A percentile compares a stretch with the other conserved stretches of the same genome.
These are phyloP conservation scores for Tanytarsus gracilentus DNA, from an alignment of 2,888 invertebrate species.

Conservation along the genomic window DNA sequence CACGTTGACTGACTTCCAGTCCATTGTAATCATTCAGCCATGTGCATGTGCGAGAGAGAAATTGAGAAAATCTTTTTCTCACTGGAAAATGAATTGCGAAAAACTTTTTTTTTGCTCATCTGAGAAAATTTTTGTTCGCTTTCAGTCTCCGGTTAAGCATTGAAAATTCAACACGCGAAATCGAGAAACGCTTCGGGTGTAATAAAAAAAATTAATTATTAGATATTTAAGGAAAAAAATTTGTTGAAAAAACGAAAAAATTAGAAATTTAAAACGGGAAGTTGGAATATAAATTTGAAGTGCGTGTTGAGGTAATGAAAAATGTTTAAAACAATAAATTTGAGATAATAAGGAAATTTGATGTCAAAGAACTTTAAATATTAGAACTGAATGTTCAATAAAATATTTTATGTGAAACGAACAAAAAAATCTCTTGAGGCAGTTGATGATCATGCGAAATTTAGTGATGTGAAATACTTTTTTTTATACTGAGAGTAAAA, in stretches of 20 bases:
- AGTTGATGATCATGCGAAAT: too few species aligned
- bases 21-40: not conserved
- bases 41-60: not conserved
- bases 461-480: too few species aligned
- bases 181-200: not conserved
- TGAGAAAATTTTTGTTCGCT: not conserved
- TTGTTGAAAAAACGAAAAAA: slow-evolving; percentile 1
- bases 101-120: not conserved
- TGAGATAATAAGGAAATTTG: too few species aligned
- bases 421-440: too few species aligned
- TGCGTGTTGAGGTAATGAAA: too few species aligned
- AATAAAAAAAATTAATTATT: not conserved
- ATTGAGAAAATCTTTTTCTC: not conserved
- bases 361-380: too few species aligned
- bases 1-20: slow-evolving; percentile 11
- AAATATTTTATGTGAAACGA: too few species aligned
- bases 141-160: slow-evolving; percentile 26
- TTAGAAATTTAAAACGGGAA: not conserved
- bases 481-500: too few species aligned
- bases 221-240: not conserved
- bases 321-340: too few species aligned
- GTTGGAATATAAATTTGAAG: not conserved
- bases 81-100: slow-evolving; percentile 15
- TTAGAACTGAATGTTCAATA: too few species aligned
- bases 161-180: slow-evolving; percentile 25